A percentile compares a stretch with the other conserved stretches of the same genome.
These are phyloP conservation scores for Hymenopus coronatus DNA, from an alignment of 2,888 invertebrate species.

Conservation along the genomic window DNA sequence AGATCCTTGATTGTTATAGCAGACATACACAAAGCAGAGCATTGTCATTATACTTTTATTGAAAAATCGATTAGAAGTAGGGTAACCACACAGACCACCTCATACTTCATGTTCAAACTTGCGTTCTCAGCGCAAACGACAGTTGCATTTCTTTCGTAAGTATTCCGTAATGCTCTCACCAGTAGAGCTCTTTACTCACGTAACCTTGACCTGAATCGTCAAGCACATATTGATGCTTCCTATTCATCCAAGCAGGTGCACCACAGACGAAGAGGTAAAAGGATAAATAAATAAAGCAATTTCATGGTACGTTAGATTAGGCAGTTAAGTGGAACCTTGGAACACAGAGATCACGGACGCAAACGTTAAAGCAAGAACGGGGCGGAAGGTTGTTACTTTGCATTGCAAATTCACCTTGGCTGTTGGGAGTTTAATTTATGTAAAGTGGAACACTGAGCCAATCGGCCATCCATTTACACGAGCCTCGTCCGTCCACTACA, in stretches of 20 bases:
- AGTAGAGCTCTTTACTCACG: too few species aligned
- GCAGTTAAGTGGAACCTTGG: background rate
- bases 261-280: background rate
- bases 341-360: background rate
- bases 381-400: background rate
- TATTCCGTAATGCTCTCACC: too few species aligned
- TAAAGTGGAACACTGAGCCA: background rate
- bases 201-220: too few species aligned
- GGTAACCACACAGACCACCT: too few species aligned
- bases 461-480: background rate
- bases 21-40: too few species aligned
- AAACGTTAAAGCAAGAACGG: background rate
- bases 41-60: too few species aligned
- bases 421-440: background rate
- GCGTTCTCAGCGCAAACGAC: too few species aligned
- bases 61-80: too few species aligned
- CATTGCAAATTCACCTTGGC: background rate
- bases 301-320: background rate
- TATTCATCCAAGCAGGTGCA: background rate
- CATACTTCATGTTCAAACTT: too few species aligned
- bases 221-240: background rate
- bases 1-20: too few species aligned
- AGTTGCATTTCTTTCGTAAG: too few species aligned
- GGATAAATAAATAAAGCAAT: background rate
- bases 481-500: background rate